A percentile compares a stretch with the other conserved stretches of the same genome.
Evolutionary conservation across 53 echinoderm and acorn worm species (phyloP).

Genomic region (Zoroaster sp.): DNA sequence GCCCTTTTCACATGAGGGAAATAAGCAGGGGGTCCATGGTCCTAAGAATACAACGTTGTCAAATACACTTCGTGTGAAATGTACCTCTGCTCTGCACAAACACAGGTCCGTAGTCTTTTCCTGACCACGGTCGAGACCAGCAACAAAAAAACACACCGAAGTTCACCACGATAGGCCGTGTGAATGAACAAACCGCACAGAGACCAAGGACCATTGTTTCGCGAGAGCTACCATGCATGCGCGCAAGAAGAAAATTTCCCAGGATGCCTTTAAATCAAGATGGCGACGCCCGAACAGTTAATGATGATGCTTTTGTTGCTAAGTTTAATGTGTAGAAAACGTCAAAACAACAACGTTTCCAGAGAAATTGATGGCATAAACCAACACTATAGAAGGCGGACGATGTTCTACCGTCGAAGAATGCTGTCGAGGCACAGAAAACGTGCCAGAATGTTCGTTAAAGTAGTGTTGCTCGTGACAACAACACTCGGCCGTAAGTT

Average conservation of each 20-base stretch:
- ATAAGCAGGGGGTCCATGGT: no score
- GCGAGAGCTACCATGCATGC: neutral
- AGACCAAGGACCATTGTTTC: neutral
- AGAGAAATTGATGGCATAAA: neutral
- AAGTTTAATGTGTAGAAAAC: neutral
- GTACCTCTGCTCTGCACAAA: no score
- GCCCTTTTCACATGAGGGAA: no score
- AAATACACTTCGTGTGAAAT: neutral
- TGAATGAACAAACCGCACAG: neutral
- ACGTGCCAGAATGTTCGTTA: neutral
- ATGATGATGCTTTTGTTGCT: neutral
- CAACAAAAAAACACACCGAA: neutral
- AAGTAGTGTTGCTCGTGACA: no score
- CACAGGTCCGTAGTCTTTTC: neutral
- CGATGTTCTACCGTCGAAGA: neutral
- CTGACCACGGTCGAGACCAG: no score
- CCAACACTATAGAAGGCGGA: neutral
- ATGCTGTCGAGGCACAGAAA: neutral
- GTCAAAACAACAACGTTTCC: neutral
- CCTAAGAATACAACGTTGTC: no score
- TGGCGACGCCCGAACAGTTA: no score
- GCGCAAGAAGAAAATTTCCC: neutral
- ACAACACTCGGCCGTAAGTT: no score
- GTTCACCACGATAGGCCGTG: neutral
- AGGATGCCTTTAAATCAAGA: no score